Evolutionary conservation across 1,140 invertebrate species (phyloP).

Genomic region (Cydia splendana): DNA sequence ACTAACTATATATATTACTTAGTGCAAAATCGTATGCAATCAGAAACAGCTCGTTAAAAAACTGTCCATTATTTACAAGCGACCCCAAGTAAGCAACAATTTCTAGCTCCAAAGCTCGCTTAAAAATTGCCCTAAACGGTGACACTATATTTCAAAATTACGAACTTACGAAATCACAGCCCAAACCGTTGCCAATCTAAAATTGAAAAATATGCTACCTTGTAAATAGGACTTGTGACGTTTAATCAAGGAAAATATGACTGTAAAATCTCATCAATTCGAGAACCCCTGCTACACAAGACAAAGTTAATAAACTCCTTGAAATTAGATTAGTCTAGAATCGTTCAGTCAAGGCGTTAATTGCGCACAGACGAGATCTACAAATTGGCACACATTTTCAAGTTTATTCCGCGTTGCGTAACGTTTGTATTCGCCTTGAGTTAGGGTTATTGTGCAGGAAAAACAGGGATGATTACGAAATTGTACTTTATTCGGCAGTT

Average conservation of each 20-base stretch:
- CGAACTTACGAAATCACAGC: background rate
- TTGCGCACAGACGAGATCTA: constrained; percentile 23
- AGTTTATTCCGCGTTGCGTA: constrained; percentile 18
- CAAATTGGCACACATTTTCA: constrained; percentile 26
- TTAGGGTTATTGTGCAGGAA: constrained; percentile 2
- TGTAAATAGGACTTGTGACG: background rate
- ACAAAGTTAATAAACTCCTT: constrained; percentile 30
- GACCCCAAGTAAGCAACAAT: background rate
- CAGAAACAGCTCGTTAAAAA: background rate
- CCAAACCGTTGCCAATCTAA: background rate
- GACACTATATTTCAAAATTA: background rate
- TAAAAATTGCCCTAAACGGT: too few relatives aligned
- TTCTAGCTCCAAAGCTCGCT: background rate
- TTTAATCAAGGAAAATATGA: constrained; percentile 10
- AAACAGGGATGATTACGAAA: background rate
- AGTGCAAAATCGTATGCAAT: too few relatives aligned
- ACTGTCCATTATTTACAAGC: background rate
- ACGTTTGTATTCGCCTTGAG: background rate
- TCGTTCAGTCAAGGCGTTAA: constrained; percentile 28
- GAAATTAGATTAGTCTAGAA: constrained; percentile 29
- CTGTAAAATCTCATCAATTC: constrained; percentile 20
- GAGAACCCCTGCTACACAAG: background rate
- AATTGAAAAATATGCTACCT: background rate
- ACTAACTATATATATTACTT: too few relatives aligned
- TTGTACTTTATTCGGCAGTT: too few relatives aligned